phyloP scores from a whole-genome alignment of 2,113 vertebrate genomes.

The Lasiurus borealis region DNA sequence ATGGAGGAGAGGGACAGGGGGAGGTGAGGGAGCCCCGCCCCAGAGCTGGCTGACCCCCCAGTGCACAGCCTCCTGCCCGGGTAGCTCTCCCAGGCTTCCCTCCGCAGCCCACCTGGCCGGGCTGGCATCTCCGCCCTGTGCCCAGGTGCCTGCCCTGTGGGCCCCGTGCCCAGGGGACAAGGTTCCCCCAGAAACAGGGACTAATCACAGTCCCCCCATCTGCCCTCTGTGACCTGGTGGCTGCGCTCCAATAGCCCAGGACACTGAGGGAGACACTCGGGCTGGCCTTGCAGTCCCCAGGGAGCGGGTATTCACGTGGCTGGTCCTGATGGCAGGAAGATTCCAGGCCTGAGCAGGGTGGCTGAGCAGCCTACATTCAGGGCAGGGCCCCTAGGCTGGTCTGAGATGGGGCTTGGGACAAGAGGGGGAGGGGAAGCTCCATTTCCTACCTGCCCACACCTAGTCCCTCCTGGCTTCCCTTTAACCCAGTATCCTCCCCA shows the following conservation, averaged over 20 bases:
- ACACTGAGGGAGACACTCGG: background rate
- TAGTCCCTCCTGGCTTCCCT: background rate
- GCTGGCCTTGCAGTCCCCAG: background rate
- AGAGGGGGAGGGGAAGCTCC: background rate
- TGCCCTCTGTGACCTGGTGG: background rate
- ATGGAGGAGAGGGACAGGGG: too few relatives aligned
- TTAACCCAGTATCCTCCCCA: background rate
- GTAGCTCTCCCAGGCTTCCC: background rate
- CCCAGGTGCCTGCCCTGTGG: background rate
- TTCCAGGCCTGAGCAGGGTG: background rate
- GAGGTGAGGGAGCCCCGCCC: rapidly evolving
- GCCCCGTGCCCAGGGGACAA: background rate
- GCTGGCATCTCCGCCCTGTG: background rate
- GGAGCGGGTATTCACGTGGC: background rate
- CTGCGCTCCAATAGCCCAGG: background rate
- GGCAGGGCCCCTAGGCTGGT: background rate
- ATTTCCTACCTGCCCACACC: background rate
- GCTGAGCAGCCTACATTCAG: rapidly evolving
- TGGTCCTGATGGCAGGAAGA: background rate
- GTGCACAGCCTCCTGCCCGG: background rate
- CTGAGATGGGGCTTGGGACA: background rate
- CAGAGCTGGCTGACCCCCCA: background rate
- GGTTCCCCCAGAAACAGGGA: background rate
- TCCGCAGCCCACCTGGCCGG: background rate
- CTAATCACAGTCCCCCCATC: background rate